Conservation (phyloP, 2,888 invertebrate genomes). For the Cryptus viduatorius region DNA sequence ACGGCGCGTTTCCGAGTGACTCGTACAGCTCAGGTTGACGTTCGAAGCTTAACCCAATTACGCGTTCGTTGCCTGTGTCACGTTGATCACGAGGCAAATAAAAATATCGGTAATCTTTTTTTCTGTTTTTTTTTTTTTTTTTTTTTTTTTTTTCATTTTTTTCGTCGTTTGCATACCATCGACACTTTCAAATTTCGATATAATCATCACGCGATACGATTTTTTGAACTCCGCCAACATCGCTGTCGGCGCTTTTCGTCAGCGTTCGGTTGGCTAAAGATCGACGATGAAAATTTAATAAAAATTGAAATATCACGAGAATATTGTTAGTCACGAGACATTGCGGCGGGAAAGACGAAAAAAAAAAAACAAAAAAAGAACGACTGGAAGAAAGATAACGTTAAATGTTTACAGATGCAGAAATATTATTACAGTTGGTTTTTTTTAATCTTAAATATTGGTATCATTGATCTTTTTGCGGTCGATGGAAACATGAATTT, state of each 20-base stretch:
- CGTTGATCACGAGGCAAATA: constrained; percentile 17
- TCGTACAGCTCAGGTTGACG: constrained; percentile 35
- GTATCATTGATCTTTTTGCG: background rate
- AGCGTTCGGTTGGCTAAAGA: background rate
- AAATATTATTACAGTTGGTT: background rate
- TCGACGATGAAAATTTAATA: constrained; percentile 7
- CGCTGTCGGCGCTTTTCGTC: background rate
- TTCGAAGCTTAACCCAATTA: constrained; percentile 59
- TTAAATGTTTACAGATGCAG: background rate
- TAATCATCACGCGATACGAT: constrained; percentile 5
- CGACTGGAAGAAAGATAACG: background rate
- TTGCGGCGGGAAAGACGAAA: background rate
- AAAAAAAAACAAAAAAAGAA: background rate
- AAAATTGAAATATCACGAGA: background rate
- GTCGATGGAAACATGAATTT: background rate
- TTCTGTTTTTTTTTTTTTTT: background rate
- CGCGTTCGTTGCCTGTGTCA: constrained; percentile 27
- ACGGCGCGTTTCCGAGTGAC: background rate
- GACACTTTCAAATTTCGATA: constrained; percentile 39
- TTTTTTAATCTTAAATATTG: background rate
- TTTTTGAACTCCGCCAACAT: background rate
- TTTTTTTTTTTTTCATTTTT: background rate
- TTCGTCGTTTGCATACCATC: background rate
- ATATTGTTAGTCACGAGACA: background rate
- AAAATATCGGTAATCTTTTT: constrained; percentile 39